Evolutionary conservation across 35 echinoderm and acorn worm genomes (phyloP).

Genomic region (Diadema setosum): DNA sequence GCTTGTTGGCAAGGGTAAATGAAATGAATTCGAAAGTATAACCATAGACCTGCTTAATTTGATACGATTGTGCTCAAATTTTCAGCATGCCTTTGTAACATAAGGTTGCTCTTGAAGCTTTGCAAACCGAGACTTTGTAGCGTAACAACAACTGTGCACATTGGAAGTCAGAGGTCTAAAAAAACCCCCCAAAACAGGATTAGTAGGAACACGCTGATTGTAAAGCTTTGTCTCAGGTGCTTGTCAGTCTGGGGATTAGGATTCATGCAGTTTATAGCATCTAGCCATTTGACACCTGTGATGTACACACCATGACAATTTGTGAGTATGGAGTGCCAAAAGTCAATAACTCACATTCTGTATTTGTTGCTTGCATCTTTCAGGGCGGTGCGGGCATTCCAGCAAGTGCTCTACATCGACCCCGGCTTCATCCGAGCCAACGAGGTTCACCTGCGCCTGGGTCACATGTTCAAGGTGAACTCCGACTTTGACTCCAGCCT

Average conservation of each 20-base stretch:
- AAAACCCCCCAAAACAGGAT: background rate
- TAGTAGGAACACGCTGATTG: background rate
- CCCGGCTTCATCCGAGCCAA: conserved; percentile 93
- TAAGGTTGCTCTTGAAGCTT: too few species aligned
- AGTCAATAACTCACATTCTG: background rate
- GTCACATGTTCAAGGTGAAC: conserved; percentile 99
- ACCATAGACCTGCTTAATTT: too few species aligned
- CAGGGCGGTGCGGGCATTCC: conserved; percentile 98
- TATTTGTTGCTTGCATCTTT: conserved; percentile 18
- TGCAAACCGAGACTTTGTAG: too few species aligned
- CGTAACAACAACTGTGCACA: too few species aligned
- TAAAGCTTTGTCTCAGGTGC: background rate
- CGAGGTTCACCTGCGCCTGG: conserved; percentile 95
- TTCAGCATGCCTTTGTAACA: too few species aligned
- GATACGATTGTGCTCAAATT: too few species aligned
- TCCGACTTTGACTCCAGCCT: conserved; percentile 94
- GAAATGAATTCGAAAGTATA: too few species aligned
- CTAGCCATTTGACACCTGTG: background rate
- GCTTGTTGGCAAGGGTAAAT: too few species aligned
- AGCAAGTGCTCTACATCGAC: conserved; percentile 98
- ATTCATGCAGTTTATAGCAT: background rate
- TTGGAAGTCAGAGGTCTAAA: background rate
- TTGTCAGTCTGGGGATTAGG: background rate
- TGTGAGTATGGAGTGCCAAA: background rate
- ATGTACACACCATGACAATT: background rate